A percentile compares a stretch with the other conserved stretches of the same genome.
Conservation (phyloP, 1,140 invertebrate species). For the Cardiocondyla obscurior region DNA sequence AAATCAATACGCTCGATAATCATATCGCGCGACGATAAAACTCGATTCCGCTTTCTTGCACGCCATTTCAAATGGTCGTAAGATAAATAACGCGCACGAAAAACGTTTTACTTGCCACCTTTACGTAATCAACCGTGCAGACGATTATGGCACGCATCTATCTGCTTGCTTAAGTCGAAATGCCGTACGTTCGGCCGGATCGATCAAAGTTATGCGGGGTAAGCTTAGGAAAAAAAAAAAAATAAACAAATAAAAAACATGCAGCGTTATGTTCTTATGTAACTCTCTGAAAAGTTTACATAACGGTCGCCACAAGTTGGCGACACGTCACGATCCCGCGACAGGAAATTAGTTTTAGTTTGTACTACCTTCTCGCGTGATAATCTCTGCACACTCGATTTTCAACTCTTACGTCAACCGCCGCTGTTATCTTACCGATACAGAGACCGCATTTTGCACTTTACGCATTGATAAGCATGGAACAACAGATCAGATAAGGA, state of each 20-base stretch:
- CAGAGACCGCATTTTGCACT: conserved; percentile 20
- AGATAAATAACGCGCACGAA: conserved; percentile 30
- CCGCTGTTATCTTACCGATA: conserved; percentile 35
- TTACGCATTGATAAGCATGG: conserved; percentile 10
- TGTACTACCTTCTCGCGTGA: neutral
- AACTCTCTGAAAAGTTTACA: conserved; percentile 44
- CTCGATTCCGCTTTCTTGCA: neutral
- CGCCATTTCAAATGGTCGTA: neutral
- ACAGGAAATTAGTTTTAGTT: conserved; percentile 50
- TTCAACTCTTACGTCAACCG: conserved; percentile 21
- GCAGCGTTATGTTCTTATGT: conserved; percentile 28
- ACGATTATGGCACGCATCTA: conserved; percentile 45
- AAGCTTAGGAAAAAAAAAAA: too few species aligned
- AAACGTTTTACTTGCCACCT: conserved; percentile 11
- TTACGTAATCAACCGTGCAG: conserved; percentile 25
- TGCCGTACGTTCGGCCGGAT: conserved; percentile 17
- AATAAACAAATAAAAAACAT: too few species aligned
- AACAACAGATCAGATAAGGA: conserved; percentile 7
- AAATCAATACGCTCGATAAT: conserved; percentile 13
- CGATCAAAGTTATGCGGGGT: conserved; percentile 13
- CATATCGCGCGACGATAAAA: conserved; percentile 23
- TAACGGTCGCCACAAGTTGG: conserved; percentile 41
- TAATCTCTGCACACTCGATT: conserved; percentile 23
- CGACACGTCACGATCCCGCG: conserved; percentile 39
- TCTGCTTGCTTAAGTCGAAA: conserved; percentile 37